Evolutionary conservation across 2,888 invertebrate genomes (phyloP), one percentile per base, ranked within the genome.

Genomic region (Julus scandinavius): DNA sequence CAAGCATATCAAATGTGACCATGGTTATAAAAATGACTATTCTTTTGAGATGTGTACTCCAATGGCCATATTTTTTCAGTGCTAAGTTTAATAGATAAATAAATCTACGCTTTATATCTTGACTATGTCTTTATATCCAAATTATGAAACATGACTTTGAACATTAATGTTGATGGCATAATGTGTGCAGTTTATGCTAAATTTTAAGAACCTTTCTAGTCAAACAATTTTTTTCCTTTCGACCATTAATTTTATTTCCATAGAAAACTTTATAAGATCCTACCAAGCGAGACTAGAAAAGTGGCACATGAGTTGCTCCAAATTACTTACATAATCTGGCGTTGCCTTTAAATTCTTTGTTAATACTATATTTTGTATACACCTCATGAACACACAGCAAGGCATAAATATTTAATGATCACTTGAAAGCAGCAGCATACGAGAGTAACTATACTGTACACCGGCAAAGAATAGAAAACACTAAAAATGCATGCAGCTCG

Each of bases 241-340:
- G 72, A 72, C 72, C 72, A 29, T 72, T 72, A 72, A 72, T 72
- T 72, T 72, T 72, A 72, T 72, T 20, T 72, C 20, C 72, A 72
- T 20, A 20, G 72, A 72, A 72, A 20, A 72, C 20, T 72, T 72
- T 72, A 72, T 20, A 72, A 72, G 72, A 72, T 72, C 29, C 6
- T 29, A 20, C 72, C 72, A 29, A 7, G 72, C 9, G 72, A 72
- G 6, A 72, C 72, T 72, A 63, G 63, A 63, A 63, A 63, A 63
- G 63, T n/a, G n/a, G 63, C 6, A n/a, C 63, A n/a, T n/a, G 20
- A 20, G 63, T n/a, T 63, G 63, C 20, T 63, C 11, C 63, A 63
- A 20, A 63, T n/a, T 20, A 20, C 72, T 72, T 72, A 29, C 20
- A 29, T 54, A 54, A 72, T 72, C 20, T 72, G 72, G 29, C 72